Base-by-base conservation (phyloP, 2,888 invertebrate species). In the Drosophila ezoana region DNA sequence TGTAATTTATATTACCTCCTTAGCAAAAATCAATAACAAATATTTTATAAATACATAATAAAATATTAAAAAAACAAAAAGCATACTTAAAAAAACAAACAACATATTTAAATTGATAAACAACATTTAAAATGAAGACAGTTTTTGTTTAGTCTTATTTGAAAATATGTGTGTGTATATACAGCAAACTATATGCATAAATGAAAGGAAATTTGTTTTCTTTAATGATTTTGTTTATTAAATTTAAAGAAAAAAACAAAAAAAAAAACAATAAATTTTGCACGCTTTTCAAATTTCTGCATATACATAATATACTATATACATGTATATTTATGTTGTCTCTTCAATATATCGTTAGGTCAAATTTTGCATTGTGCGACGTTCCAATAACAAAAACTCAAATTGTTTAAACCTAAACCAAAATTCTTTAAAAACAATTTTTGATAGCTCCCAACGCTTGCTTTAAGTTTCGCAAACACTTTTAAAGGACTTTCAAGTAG, bases 1-100 rank as follows among this genome's bases (percentile, higher is more conserved):
- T 79, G 80, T 88, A 87, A 87, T 87, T 84, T 89, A 88, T 83
- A 90, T 90, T 90, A 90, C 90, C 89, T 90, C 90, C 89, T 90
- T 90, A 90, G 90, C 87, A 86, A 90, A 90, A 90, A 84, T 82
- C 87, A 80, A 79, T 77, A 82, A 87, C 69, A 74, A 71, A 79
- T 76, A 54, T 65, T 63, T 60, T 53, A 65, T 68, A 28, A 73
- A 61, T 53, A 51, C 53, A 51, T 40, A 49, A 58, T 23, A 53
- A 45, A 49, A 72, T 37, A 72, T 75, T 69, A 68, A 69, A 74
- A 59, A 51, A 53, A n/a, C 52, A 75, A 65, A 63, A 61, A 73
- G 69, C 63, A 69, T 48, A 74, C 61, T 76, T 76, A 71, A 75
- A 73, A 62, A 28, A 48, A 61, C 52, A 62, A 51, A 14, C 1